Base-by-base conservation (phyloP, 2,797 vertebrate genomes). In the Pogonophryne albipinna region DNA sequence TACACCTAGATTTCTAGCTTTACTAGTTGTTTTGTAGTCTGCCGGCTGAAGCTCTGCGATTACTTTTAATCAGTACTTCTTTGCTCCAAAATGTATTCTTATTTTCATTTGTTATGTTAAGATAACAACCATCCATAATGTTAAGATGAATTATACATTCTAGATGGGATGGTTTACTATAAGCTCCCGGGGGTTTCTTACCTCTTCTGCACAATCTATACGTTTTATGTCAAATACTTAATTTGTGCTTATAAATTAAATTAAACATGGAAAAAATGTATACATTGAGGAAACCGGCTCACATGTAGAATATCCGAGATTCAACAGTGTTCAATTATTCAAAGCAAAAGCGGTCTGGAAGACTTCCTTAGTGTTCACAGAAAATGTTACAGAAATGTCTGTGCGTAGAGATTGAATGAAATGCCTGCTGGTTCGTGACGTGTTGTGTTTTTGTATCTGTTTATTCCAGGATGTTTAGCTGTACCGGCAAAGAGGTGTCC, bases 401-500 rank as follows among this genome's bases (percentile, higher is more conserved):
- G n/a, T 71, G 4, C 2, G 20, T 14, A n/a, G 2, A 56, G 16
- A 49, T 42, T 0, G 2, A 5, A 1, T 38, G 31, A 3, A 61
- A 15, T 15, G 0, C 8, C n/a, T 73, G 19, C 2, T 51, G 47
- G 9, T 31, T 7, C 11, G 6, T 63, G 51, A 20, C 31, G 15
- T 59, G 2, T 59, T 61, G n/a, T 84, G 17, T 45, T 76, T 80
- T 31, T 86, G 1, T 67, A 3, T 56, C 23, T 75, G 23, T 1
- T 84, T 14, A 60, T 80, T 76, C 62, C 56, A 99, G 98, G 87
- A 93, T 96, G 55, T 99, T 97, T 84, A 96, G 95, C 86, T 93
- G 84, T 59, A 94, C 92, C 55, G 97, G 98, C 49, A 94, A 98
- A 67, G 97, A 98, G 89, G 73, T 96, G 56, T 96, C 91, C 87